Conservation (phyloP, 2,797 vertebrate species). For the Ambastaia sidthimunki region DNA sequence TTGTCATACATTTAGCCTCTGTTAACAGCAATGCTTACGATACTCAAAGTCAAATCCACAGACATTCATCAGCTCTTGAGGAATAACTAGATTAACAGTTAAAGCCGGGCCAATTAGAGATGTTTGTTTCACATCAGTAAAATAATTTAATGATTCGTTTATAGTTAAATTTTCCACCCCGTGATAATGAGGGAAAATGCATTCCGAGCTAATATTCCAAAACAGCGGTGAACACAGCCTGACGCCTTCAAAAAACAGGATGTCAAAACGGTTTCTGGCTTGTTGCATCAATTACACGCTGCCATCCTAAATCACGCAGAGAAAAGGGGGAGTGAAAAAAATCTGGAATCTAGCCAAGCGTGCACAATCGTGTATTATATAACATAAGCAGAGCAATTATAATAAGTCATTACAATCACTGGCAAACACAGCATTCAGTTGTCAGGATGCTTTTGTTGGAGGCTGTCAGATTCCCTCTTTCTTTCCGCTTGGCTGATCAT, state of each 20-base stretch:
- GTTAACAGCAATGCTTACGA: constrained; percentile 20
- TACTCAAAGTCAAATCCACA: constrained; percentile 38
- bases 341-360: constrained; percentile 57
- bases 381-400: constrained; percentile 65
- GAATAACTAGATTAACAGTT: constrained; percentile 45
- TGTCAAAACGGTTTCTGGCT: constrained; percentile 57
- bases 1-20: constrained; percentile 48
- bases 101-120: constrained; percentile 63
- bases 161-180: constrained; percentile 68
- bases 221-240: constrained; percentile 63
- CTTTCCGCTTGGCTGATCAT: constrained; percentile 62
- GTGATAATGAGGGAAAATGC: constrained; percentile 64
- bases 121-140: constrained; percentile 62
- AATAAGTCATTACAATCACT: constrained; percentile 67
- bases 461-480: constrained; percentile 57
- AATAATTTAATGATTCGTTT: constrained; percentile 66
- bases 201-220: constrained; percentile 72
- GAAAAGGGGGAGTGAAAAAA: constrained; percentile 16
- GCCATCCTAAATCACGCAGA: constrained; percentile 55
- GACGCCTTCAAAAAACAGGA: constrained; percentile 50
- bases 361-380: constrained; percentile 64
- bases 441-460: constrained; percentile 55
- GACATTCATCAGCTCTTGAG: constrained; percentile 22
- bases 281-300: constrained; percentile 73
- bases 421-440: constrained; percentile 56